Evolutionary conservation across 1,140 invertebrate species (phyloP).

Genomic region (Heliconius himera): DNA sequence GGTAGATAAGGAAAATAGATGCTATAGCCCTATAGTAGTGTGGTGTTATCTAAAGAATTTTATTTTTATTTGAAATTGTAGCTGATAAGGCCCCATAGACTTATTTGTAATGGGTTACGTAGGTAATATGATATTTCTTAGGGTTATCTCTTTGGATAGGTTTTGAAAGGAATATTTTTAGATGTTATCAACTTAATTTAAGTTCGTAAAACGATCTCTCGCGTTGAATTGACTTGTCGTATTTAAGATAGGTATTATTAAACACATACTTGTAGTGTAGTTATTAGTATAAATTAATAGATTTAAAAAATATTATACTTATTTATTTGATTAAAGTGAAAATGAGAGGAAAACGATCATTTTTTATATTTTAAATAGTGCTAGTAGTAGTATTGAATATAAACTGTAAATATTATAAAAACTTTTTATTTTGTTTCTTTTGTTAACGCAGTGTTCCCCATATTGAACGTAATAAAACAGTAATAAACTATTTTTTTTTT

Average conservation of each 20-base stretch:
- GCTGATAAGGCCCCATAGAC: slow-evolving; percentile 4
- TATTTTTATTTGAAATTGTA: slow-evolving; percentile 32
- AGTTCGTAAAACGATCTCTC: neutral
- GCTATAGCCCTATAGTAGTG: slow-evolving; percentile 27
- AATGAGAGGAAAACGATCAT: too few relatives aligned
- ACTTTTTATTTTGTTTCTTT: too few relatives aligned
- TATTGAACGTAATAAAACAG: too few relatives aligned
- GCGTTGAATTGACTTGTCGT: neutral
- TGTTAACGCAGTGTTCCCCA: too few relatives aligned
- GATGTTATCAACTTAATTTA: neutral
- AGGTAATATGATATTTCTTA: slow-evolving; percentile 11
- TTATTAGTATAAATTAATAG: too few relatives aligned
- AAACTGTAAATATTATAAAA: too few relatives aligned
- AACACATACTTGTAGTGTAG: too few relatives aligned
- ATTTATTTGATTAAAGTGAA: neutral
- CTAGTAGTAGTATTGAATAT: too few relatives aligned
- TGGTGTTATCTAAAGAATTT: slow-evolving; percentile 36
- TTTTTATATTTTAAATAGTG: too few relatives aligned
- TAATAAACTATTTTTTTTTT: too few relatives aligned
- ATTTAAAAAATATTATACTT: neutral
- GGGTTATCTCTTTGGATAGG: slow-evolving; percentile 1
- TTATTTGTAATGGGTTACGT: slow-evolving; percentile 15
- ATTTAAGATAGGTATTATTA: too few relatives aligned
- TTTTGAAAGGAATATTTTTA: neutral
- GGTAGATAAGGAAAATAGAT: slow-evolving; percentile 43